Conservation (phyloP, 2,888 invertebrate species). For the Platycheirus albimanus region DNA sequence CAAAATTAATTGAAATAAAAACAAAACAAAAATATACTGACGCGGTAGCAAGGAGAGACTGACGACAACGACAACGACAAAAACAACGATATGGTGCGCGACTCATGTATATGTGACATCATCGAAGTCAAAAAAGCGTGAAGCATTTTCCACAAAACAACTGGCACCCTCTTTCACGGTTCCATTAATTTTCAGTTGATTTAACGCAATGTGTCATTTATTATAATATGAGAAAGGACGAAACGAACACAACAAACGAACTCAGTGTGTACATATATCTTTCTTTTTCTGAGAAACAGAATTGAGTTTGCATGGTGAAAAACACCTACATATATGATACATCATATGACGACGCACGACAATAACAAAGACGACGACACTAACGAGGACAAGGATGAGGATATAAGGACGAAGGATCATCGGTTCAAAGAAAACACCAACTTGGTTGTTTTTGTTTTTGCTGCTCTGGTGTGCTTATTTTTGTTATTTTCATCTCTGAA, state of each 20-base stretch:
- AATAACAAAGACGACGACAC: not conserved
- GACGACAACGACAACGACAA: too few relatives aligned
- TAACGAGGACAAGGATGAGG: not conserved
- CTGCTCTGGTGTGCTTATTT: conserved; percentile 26
- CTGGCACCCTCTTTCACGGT: conserved; percentile 63
- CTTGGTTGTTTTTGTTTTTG: not conserved
- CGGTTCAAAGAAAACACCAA: not conserved
- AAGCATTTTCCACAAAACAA: conserved; percentile 63
- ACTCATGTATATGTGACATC: conserved; percentile 42
- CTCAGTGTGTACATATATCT: not conserved
- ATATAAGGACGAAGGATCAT: too few relatives aligned
- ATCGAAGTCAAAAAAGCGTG: conserved; percentile 64
- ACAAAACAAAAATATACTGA: not conserved
- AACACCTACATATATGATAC: not conserved
- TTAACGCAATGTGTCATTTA: conserved; percentile 70
- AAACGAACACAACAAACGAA: conserved; percentile 11
- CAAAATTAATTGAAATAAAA: not conserved
- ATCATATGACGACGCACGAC: too few relatives aligned
- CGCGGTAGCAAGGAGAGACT: too few relatives aligned
- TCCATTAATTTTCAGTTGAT: conserved; percentile 73
- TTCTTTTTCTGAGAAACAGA: not conserved
- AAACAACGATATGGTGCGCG: not conserved
- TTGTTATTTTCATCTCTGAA: conserved; percentile 48
- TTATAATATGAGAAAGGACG: conserved; percentile 40
- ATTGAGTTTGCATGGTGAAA: too few relatives aligned